Base-by-base conservation (phyloP, 2,797 vertebrate species). In the Artibeus jamaicensis region DNA sequence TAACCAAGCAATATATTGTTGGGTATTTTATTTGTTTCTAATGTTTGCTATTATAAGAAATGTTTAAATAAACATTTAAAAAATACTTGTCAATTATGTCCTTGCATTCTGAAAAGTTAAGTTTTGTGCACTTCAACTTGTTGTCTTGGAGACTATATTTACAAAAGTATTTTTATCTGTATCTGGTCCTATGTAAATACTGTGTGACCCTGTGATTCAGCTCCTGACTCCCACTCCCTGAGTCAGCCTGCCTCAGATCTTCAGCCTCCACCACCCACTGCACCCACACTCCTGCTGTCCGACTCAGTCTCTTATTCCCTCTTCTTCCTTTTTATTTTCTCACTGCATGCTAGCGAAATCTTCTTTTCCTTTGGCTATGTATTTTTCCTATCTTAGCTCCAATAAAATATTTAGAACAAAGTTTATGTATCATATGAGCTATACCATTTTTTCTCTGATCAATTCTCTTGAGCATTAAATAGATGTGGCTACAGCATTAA, bases 401-500 rank as follows among this genome's bases (percentile, higher is more conserved):
- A 37, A 57, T 19, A 84, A 93, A 93, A 86, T 65, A 70, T 73
- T 76, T 71, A 57, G 16, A 29, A 81, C 21, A 74, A 70, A 76
- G 24, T 21, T 65, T 55, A 92, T 67, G 2, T 34, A 74, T 84
- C 18, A 65, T 77, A 32, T 44, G 32, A 48, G 26, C 15, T 46
- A 32, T 22, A n/a, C 14, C 74, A 14, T 1, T 78, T 90, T 82
- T 24, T 55, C 8, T 86, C 76, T 88, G 16, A 12, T 34, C 15
- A 1, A n/a, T 59, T 18, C 22, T 50, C 42, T 76, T 81, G 34
- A 26, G 1, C 42, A 37, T 42, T 37, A 76, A 91, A 86, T 39
- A 76, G 11, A 86, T 67, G 79, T 93, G 21, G 55, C 82, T 84
- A 48, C 81, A 53, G 44, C 76, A 84, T 88, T 65, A 89, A 77